Base-by-base conservation (phyloP, 1,140 invertebrate genomes). In the Galleria mellonella region DNA sequence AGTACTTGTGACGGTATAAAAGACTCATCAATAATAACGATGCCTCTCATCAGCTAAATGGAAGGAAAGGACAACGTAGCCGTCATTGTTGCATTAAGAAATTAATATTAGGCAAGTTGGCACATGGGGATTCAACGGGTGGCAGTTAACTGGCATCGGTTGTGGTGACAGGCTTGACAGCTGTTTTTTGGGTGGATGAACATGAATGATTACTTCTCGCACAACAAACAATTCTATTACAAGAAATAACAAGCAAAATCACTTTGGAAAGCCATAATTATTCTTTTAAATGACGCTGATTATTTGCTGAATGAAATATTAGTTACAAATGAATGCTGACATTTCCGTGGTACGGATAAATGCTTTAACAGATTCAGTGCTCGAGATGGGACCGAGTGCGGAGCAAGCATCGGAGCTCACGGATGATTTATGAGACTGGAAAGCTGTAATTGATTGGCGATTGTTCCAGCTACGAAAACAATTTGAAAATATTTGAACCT, bases 81-180 rank as follows among this genome's bases (percentile, higher is more conserved):
- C 30, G 40, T 54, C 54, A 49, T 47, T 12, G 31, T 30, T 31
- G 49, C 56, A 62, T 67, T 69, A 65, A 66, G 61, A 62, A 66
- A 74, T 74, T 64, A 74, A 69, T 74, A 71, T 69, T 55, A 48
- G 51, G 38, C 41, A 13, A 47, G 30, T 57, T 63, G 64, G 56
- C 50, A 59, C 45, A 56, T 51, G 51, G 47, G 47, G 55, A 47
- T 36, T n/a, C 40, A 30, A 47, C 43, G 49, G 17, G 6, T 23
- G 2, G 17, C 17, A 6, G 17, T 23, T 2, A 23, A 23, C 17
- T 23, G 17, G 6, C 17, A 6, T 23, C 17, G 2, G 17, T 23
- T 23, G 17, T 23, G 17, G 17, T 30, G 33, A 31, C 12, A 10
- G 27, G 13, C 28, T 23, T 23, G 17, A 23, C 17, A 23, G 17